Evolutionary conservation across 2,888 invertebrate genomes (phyloP), one percentile per base, ranked within the genome.

Genomic region (Drosophila monieri): DNA sequence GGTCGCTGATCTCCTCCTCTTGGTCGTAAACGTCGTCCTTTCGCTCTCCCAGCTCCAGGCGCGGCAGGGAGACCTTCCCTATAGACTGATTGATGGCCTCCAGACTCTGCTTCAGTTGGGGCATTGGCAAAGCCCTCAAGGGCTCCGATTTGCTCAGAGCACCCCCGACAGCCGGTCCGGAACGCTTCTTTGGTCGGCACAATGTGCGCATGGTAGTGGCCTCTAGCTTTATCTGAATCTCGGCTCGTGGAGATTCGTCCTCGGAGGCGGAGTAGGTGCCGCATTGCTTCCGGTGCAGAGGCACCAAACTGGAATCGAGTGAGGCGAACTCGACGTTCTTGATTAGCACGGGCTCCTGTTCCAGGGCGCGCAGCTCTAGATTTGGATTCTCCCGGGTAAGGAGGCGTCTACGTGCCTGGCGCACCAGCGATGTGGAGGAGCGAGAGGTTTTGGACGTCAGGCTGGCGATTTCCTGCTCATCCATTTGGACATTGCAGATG

Each of bases 171-270:
- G 6, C 18, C 5, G 15, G 15, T 4, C 67, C 52, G 1, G 58
- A 14, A 21, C 52, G 53, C 25, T 72, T 70, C 12, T 78, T 77
- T n/a, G 80, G 72, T 6, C 77, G 72, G 35, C 75, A 74, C 3
- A 86, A 49, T 1, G 77, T 72, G 3, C 76, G 70, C 18, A 78
- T 74, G 21, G 78, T 73, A 30, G 73, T 71, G 0, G 80, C 68
- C 44, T 78, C 84, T 18, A 78, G 15, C 57, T 83, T 81, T 2
- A 79, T 70, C 25, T 76, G 73, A 8, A 81, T 67, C 32, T 84
- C 86, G 6, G 58, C 59, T 5, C 57, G 14, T 0, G 56, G 66
- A 3, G 51, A 54, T 6, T 80, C 76, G 9, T 75, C 62, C 1
- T 84, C 80, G 6, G 75, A 75, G 1, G 23, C 70, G 0, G 62